A percentile compares a stretch with the other conserved stretches of the same genome.
phyloP scores from a whole-genome alignment of 53 echinoderm and acorn worm genomes.

The Temnopleurus reevesii region DNA sequence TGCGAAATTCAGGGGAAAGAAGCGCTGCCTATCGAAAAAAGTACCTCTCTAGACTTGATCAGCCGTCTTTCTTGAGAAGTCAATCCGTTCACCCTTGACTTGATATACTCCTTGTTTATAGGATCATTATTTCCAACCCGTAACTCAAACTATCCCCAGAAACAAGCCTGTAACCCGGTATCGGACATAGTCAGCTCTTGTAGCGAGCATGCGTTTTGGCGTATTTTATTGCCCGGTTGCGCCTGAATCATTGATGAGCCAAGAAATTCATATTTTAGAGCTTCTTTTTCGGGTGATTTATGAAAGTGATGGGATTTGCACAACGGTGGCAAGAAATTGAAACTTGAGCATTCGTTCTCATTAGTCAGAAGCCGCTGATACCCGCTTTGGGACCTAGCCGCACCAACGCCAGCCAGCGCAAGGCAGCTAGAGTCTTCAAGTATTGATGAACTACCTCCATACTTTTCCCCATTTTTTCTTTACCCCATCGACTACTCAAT shows the following conservation, averaged over 20 bases:
- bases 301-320: constrained; percentile 64
- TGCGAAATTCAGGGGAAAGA: too few species aligned
- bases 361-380: constrained; percentile 56
- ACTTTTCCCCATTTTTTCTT: not conserved
- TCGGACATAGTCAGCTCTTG: constrained; percentile 2
- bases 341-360: constrained; percentile 60
- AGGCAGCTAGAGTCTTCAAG: constrained; percentile 39
- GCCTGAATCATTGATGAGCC: constrained; percentile 57
- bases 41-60: not conserved
- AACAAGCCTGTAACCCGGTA: constrained; percentile 32
- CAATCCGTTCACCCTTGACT: constrained; percentile 31
- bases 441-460: constrained; percentile 55
- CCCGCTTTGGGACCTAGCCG: constrained; percentile 30
- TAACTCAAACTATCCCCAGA: constrained; percentile 41
- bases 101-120: constrained; percentile 35
- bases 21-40: not conserved
- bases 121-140: constrained; percentile 23
- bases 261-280: constrained; percentile 58
- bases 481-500: not conserved
- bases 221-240: constrained; percentile 23
- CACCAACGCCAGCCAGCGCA: constrained; percentile 14
- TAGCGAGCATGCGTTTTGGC: constrained; percentile 36
- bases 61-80: not conserved
- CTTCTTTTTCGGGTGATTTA: constrained; percentile 61
- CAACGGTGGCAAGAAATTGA: constrained; percentile 62